Percentiles rank a stretch among this genome's conserved stretches.
phyloP scores from a whole-genome alignment of 2,113 vertebrate genomes.

The Ahaetulla prasina region DNA sequence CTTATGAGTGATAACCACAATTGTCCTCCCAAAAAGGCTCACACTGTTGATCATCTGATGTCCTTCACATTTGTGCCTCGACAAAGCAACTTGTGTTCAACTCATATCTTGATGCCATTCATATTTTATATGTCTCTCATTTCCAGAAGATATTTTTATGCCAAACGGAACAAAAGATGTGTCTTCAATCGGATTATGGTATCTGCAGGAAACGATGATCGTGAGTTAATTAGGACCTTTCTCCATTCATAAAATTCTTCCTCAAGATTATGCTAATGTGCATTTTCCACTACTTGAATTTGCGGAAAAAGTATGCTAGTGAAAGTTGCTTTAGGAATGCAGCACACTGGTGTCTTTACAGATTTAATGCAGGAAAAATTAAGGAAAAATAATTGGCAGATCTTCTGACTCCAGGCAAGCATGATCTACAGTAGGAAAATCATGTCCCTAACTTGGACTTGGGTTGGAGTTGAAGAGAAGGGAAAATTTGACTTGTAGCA shows the following conservation, averaged over 20 bases:
- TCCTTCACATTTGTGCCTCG: neutral
- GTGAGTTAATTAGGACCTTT: neutral
- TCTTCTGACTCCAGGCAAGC: neutral
- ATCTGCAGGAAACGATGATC: neutral
- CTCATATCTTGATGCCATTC: neutral
- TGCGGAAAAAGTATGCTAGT: neutral
- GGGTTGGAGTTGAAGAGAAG: neutral
- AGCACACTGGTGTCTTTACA: neutral
- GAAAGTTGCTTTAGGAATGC: neutral
- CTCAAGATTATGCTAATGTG: neutral
- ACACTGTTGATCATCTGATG: neutral
- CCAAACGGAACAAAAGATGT: neutral
- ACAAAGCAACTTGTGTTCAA: neutral
- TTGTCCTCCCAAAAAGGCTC: too few relatives aligned
- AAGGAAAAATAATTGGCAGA: neutral
- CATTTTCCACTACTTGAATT: neutral
- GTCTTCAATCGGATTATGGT: neutral
- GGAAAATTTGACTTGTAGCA: neutral
- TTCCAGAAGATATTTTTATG: neutral
- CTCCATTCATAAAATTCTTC: neutral
- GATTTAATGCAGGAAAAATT: neutral
- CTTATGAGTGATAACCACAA: neutral
- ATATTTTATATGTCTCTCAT: neutral
- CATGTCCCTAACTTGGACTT: neutral
- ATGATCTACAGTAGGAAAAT: neutral